Evolutionary conservation across 2,888 invertebrate genomes (phyloP).

Genomic region (Microchrysa polita): DNA sequence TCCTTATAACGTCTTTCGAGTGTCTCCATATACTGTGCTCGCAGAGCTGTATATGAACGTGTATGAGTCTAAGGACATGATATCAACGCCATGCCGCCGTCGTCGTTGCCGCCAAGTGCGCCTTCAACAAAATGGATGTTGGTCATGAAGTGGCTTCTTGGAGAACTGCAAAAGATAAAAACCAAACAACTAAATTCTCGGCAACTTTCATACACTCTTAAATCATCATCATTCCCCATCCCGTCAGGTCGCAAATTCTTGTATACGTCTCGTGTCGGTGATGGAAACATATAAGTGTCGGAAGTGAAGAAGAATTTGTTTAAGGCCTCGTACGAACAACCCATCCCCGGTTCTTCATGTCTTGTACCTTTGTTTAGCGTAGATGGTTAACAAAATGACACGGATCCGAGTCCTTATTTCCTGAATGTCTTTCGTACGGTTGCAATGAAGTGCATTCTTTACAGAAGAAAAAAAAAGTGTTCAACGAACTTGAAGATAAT

Average conservation of each 20-base stretch:
- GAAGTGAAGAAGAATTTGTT: conserved; percentile 27
- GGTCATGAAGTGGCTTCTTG: conserved; percentile 26
- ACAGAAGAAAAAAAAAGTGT: conserved; percentile 16
- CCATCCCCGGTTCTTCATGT: no score
- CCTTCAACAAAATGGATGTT: conserved; percentile 38
- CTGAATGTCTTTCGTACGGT: conserved; percentile 27
- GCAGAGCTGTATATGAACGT: conserved; percentile 24
- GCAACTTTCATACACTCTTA: conserved; percentile 32
- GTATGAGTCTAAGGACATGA: conserved; percentile 29
- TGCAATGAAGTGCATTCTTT: conserved; percentile 32
- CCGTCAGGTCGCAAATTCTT: not conserved
- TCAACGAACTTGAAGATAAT: not conserved
- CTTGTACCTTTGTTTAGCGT: not conserved
- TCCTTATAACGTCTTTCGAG: conserved; percentile 30
- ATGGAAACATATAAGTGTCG: not conserved
- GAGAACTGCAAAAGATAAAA: conserved; percentile 38
- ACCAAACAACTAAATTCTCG: conserved; percentile 32
- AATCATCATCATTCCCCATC: conserved; percentile 13
- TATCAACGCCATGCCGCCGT: conserved; percentile 11
- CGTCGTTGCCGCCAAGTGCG: conserved; percentile 20
- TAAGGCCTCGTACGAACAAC: not conserved
- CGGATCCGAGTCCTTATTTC: conserved; percentile 39
- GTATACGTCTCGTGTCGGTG: no score
- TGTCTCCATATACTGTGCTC: no score
- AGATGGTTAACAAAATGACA: conserved; percentile 33